phyloP scores from a whole-genome alignment of 2,797 vertebrate species.

The Dipus sagitta region DNA sequence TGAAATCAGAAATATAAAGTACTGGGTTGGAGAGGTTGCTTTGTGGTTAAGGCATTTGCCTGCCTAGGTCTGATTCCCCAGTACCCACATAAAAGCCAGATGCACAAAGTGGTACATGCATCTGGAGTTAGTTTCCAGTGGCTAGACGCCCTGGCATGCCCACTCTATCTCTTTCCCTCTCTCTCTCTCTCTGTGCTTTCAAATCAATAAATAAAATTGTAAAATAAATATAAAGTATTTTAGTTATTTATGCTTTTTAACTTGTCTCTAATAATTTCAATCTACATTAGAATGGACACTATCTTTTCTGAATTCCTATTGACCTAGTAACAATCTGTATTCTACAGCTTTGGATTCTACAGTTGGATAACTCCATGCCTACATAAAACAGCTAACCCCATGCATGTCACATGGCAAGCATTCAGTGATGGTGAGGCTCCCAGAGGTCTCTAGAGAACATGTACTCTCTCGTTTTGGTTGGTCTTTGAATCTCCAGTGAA shows the following conservation, averaged over 20 bases:
- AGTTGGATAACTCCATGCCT: background rate
- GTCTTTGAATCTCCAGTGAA: background rate
- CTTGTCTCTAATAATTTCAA: constrained; percentile 25
- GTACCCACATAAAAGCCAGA: too few species aligned
- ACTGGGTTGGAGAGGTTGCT: too few species aligned
- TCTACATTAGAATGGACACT: background rate
- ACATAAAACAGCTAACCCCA: background rate
- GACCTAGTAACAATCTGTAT: constrained; percentile 31
- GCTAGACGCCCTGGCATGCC: too few species aligned
- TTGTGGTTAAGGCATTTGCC: too few species aligned
- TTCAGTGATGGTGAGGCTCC: constrained; percentile 24
- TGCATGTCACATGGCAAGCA: background rate
- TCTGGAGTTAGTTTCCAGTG: too few species aligned
- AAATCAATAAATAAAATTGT: too few species aligned
- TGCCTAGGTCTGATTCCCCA: too few species aligned
- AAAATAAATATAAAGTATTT: background rate
- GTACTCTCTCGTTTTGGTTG: constrained; percentile 2
- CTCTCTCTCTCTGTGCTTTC: too few species aligned
- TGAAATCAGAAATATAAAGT: constrained; percentile 23
- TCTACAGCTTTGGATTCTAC: too few species aligned
- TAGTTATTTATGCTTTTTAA: constrained; percentile 37
- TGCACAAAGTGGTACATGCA: too few species aligned
- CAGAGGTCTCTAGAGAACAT: constrained; percentile 22
- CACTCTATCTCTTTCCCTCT: too few species aligned
- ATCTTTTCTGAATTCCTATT: constrained; percentile 51